phyloP scores from a whole-genome alignment of 2,888 invertebrate species.

The Pristionchus japonicus region DNA sequence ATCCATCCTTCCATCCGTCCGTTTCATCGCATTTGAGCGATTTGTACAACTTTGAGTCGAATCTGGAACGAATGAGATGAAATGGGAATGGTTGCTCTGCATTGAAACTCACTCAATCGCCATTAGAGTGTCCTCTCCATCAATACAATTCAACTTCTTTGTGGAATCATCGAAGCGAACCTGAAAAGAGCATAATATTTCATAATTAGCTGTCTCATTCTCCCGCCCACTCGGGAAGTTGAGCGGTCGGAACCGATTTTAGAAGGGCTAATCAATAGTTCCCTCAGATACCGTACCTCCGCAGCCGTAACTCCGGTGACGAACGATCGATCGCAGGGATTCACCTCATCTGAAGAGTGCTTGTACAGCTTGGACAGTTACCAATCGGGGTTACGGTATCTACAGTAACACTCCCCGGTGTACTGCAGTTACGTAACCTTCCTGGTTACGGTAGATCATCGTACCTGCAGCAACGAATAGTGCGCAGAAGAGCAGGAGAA shows the following conservation, averaged over 20 bases:
- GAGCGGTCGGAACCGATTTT: no score
- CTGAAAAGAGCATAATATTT: neutral
- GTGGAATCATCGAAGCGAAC: neutral
- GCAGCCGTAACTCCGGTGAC: no score
- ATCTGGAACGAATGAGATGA: neutral
- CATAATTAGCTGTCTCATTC: neutral
- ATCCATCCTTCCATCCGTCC: neutral
- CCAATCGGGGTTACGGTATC: no score
- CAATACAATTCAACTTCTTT: neutral
- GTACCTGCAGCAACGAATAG: neutral
- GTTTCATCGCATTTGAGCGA: neutral
- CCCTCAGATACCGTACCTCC: no score
- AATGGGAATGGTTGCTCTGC: neutral
- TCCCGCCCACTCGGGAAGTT: no score
- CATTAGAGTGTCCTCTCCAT: neutral
- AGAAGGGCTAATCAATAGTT: no score
- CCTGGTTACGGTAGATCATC: neutral
- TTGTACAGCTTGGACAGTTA: neutral
- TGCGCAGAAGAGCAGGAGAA: neutral
- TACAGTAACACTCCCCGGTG: no score
- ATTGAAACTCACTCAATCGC: neutral
- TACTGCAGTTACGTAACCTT: no score
- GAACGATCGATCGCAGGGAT: no score
- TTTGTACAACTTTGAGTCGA: neutral
- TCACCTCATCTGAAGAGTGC: neutral